Evolutionary conservation across 92 coral and sea anemone genomes (phyloP).

Genomic region (Palythoa grandiflora): DNA sequence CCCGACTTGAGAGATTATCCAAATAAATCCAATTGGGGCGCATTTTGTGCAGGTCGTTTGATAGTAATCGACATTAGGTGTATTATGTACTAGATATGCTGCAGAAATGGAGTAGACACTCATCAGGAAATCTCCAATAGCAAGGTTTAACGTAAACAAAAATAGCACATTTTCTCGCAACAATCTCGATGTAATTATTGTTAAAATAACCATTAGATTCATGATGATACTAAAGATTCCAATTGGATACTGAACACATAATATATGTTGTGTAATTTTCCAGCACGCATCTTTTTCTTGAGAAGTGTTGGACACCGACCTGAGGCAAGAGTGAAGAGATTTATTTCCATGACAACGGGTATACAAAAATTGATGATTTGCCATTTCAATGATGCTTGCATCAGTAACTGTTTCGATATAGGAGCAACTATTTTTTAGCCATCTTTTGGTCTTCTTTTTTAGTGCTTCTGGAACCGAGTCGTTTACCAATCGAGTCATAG

Average conservation of each 20-base stretch:
- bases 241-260: not conserved
- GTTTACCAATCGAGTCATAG: no score
- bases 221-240: conserved; percentile 3
- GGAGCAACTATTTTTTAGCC: conserved; percentile 23
- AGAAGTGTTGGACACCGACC: conserved; percentile 1
- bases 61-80: not conserved
- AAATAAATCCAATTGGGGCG: not conserved
- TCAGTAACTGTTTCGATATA: not conserved
- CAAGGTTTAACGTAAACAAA: conserved; percentile 5
- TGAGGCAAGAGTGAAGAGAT: not conserved
- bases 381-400: not conserved
- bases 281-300: conserved; percentile 3
- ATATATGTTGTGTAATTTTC: conserved; percentile 7
- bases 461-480: not conserved
- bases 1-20: conserved; percentile 10
- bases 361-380: not conserved
- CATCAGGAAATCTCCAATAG: conserved; percentile 17
- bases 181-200: not conserved
- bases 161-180: not conserved
- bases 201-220: conserved; percentile 7
- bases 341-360: not conserved
- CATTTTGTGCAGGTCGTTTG: conserved; percentile 9
- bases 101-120: conserved; percentile 20
- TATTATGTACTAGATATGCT: not conserved
- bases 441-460: not conserved